Percentiles rank a stretch among this genome's conserved stretches.
Conservation (phyloP, 2,797 vertebrate genomes). For the Cyprinella venusta region DNA sequence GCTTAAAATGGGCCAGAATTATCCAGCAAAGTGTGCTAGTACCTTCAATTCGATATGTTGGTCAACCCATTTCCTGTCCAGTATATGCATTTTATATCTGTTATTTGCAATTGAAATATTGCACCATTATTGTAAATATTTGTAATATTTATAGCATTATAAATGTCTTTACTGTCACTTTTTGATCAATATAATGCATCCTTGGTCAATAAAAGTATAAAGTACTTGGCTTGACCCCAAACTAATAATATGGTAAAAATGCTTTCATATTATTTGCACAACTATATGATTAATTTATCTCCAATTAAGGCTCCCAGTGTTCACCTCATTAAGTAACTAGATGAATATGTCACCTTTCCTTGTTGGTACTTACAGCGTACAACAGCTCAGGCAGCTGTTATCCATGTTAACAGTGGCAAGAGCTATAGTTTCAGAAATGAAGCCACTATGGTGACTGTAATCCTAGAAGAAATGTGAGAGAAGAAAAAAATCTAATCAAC, state of each 20-base stretch:
- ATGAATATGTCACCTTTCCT: slow-evolving; percentile 44
- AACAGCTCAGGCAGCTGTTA: slow-evolving; percentile 11
- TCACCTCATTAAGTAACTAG: slow-evolving; percentile 45
- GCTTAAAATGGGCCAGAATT: slow-evolving; percentile 16
- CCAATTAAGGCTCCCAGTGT: slow-evolving; percentile 38
- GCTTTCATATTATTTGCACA: not conserved
- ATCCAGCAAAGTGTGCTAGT: not conserved
- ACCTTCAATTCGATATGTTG: not conserved
- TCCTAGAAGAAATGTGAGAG: not conserved
- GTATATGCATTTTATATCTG: not conserved
- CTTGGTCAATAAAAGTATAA: not conserved
- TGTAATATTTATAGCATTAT: not conserved
- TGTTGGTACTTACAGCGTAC: not conserved
- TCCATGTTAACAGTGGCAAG: slow-evolving; percentile 36
- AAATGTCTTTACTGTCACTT: not conserved
- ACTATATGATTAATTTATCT: slow-evolving; percentile 46
- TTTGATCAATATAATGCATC: not conserved
- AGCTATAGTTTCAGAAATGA: slow-evolving; percentile 14
- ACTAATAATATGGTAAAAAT: not conserved
- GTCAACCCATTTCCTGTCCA: not conserved
- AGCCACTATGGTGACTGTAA: slow-evolving; percentile 7
- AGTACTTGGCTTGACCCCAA: not conserved
- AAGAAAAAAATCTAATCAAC: slow-evolving; percentile 32
- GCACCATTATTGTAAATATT: not conserved
- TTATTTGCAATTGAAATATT: too few relatives aligned